Evolutionary conservation across 2,888 invertebrate genomes (phyloP), one percentile per base, ranked within the genome.

Genomic region (Dendrolimus pini): DNA sequence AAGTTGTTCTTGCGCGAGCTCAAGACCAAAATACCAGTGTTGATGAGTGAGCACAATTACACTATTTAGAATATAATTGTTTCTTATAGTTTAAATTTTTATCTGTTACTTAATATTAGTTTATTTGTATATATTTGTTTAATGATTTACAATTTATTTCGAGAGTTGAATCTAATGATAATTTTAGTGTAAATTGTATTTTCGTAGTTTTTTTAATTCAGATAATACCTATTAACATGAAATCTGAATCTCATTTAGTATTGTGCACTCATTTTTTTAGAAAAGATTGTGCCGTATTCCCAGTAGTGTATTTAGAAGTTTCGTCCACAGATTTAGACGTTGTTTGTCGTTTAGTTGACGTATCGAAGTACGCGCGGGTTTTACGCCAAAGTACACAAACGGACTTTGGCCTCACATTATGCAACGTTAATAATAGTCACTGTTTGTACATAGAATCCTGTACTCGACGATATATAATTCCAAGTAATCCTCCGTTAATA

Each of bases 1-100:
- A 77, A 64, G 67, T 75, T 53, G 41, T 60, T 10, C 41, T 62
- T 14, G 52, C 59, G 9, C 65, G 66, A 41, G 18, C 58, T 6
- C 52, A 14, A n/a, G 2, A 14, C 7, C 13, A 41, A n/a, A 59
- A 59, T 41, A 58, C 59, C 1, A 57, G 55, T 47, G 47, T 47
- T 12, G 47, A 47, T 47, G 47, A 47, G 47, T 47, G 47, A 47
- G 47, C 47, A 47, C 47, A 47, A 10, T 47, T 1, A 9, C 9
- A 47, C 47, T 47, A 47, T 47, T 47, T 47, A 47, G 8, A 10
- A 10, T 47, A 12, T 12, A 47, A 47, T 9, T 47, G 6, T 47
- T 9, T 9, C 47, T 9, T 7, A 12, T 9, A 47, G 9, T 30
- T 30, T 6, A 30, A 0, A 30, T 30, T 30, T 30, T 18, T 3